phyloP scores from a whole-genome alignment of 2,797 vertebrate genomes.

The Salmo trutta region DNA sequence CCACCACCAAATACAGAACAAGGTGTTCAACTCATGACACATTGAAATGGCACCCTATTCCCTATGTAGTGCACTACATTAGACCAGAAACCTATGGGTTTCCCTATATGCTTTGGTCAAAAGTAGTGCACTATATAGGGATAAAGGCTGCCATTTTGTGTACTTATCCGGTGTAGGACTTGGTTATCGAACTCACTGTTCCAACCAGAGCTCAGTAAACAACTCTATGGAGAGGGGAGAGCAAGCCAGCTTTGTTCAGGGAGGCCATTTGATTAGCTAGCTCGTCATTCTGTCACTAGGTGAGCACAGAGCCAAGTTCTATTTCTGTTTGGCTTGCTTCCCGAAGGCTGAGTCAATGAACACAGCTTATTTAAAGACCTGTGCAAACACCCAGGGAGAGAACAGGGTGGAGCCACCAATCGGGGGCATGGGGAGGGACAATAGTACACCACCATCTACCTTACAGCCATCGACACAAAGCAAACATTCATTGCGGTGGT shows the following conservation, averaged over 20 bases:
- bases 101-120: neutral
- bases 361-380: slow-evolving; percentile 31
- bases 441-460: neutral
- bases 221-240: neutral
- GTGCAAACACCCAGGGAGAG: slow-evolving; percentile 27
- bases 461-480: neutral
- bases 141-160: neutral
- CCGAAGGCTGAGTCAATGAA: slow-evolving; percentile 29
- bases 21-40: neutral
- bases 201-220: slow-evolving; percentile 1
- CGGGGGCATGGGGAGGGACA: neutral
- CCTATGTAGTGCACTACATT: no score
- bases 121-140: neutral
- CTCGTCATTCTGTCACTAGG: slow-evolving; percentile 24
- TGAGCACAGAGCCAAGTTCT: slow-evolving; percentile 28
- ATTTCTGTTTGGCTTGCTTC: slow-evolving; percentile 28
- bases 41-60: neutral
- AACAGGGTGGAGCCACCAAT: neutral
- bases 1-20: neutral
- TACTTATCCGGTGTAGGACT: neutral
- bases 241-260: slow-evolving; percentile 7
- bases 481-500: neutral
- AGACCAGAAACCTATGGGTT: no score
- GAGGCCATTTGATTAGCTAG: slow-evolving; percentile 13
- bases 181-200: neutral